These are phyloP conservation scores for Drosophila phalerata DNA, from an alignment of 2,888 invertebrate genomes.

Conservation along the genomic window DNA sequence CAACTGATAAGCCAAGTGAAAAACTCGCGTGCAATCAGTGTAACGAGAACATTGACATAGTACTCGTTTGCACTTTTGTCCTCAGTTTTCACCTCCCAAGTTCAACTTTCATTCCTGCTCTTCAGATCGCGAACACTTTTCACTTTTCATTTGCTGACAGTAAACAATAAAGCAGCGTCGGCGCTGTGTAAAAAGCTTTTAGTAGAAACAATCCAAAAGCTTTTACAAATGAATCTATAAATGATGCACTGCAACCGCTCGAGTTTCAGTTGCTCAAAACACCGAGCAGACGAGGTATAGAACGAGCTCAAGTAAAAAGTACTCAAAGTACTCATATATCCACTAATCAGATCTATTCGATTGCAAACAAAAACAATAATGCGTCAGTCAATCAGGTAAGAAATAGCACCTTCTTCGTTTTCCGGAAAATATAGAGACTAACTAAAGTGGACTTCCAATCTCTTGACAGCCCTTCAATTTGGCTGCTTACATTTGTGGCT, in stretches of 20 bases:
- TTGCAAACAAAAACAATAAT: conserved; percentile 18
- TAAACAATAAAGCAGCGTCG: conserved; percentile 44
- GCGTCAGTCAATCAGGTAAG: conserved; percentile 32
- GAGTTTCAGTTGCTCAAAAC: conserved; percentile 46
- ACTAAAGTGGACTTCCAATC: conserved; percentile 5
- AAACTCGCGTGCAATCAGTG: conserved; percentile 44
- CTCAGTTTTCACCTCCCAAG: neutral
- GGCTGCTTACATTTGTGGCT: conserved; percentile 50
- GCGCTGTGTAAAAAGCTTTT: conserved; percentile 65
- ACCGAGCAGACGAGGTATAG: conserved; percentile 23
- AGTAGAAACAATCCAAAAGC: conserved; percentile 55
- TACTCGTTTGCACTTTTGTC: neutral
- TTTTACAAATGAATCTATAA: conserved; percentile 61
- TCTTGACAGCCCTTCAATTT: conserved; percentile 39
- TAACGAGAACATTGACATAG: conserved; percentile 40
- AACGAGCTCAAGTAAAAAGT: neutral
- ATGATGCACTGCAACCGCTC: conserved; percentile 50
- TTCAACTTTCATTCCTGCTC: conserved; percentile 10
- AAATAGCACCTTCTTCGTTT: neutral
- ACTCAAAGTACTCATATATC: neutral
- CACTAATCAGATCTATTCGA: conserved; percentile 1
- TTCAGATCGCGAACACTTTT: conserved; percentile 56
- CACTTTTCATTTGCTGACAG: conserved; percentile 51
- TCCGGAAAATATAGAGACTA: neutral
- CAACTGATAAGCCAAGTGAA: conserved; percentile 43